Conservation (phyloP, 2,113 vertebrate genomes). For the Semicossyphus pulcher region DNA sequence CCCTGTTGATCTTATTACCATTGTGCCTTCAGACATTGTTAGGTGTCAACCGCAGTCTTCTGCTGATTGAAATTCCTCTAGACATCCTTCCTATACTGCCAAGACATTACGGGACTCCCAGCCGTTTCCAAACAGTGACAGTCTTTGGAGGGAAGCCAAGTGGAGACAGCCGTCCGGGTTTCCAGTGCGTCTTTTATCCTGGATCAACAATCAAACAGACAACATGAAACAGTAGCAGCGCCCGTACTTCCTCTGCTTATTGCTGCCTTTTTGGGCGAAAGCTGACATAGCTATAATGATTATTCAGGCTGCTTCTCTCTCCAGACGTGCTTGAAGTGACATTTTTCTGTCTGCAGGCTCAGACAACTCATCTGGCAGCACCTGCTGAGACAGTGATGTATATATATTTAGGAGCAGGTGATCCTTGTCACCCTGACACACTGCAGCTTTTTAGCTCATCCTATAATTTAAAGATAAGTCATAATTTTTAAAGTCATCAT, state of each 20-base stretch:
- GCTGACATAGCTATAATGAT: constrained; percentile 60
- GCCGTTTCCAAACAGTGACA: constrained; percentile 35
- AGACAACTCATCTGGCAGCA: constrained; percentile 26
- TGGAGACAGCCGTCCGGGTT: constrained; percentile 52
- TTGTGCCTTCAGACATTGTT: constrained; percentile 11
- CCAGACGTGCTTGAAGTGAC: constrained; percentile 55
- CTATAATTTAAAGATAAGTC: constrained; percentile 15
- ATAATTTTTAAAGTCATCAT: not conserved
- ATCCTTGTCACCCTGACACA: constrained; percentile 24
- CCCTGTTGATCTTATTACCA: constrained; percentile 33
- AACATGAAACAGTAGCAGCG: constrained; percentile 52
- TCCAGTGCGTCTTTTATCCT: constrained; percentile 53
- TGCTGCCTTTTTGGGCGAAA: constrained; percentile 48
- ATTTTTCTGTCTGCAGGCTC: constrained; percentile 21
- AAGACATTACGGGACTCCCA: constrained; percentile 70
- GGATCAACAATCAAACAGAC: constrained; percentile 67
- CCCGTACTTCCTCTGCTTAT: constrained; percentile 38
- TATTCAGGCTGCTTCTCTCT: constrained; percentile 45
- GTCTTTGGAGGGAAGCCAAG: constrained; percentile 58
- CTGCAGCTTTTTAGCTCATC: constrained; percentile 25
- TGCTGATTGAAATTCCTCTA: constrained; percentile 53
- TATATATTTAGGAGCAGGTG: constrained; percentile 45
- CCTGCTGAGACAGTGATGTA: constrained; percentile 44
- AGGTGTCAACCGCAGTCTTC: constrained; percentile 29
- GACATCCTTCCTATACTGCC: constrained; percentile 50